Conservation (phyloP, 1,140 invertebrate genomes). For the Brachionus rotundiformis region DNA sequence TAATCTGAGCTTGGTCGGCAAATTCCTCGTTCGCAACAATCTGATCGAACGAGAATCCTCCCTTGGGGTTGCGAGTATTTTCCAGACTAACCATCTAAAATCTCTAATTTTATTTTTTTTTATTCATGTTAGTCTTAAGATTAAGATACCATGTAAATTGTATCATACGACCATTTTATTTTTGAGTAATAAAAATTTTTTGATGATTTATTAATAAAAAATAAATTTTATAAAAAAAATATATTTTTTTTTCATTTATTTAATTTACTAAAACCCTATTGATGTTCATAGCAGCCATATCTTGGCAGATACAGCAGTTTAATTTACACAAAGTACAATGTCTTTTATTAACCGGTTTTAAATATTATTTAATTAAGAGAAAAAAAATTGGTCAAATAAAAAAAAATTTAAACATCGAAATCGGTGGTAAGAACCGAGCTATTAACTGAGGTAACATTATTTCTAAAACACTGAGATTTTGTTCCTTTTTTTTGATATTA, state of each 20-base stretch:
- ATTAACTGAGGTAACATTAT: not conserved
- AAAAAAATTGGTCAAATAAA: not conserved
- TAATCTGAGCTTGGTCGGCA: not conserved
- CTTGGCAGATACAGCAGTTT: not conserved
- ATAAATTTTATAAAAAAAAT: not conserved
- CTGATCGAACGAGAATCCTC: constrained; percentile 24
- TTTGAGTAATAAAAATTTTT: not conserved
- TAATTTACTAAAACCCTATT: not conserved
- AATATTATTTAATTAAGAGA: not conserved
- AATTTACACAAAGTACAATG: not conserved
- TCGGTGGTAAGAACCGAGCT: not conserved
- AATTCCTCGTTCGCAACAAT: not conserved
- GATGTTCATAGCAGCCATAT: not conserved
- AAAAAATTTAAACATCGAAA: not conserved
- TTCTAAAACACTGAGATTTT: constrained; percentile 46
- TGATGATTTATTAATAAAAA: not conserved
- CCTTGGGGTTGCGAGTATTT: constrained; percentile 35
- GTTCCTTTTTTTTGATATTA: constrained; percentile 33
- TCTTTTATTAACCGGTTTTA: not conserved
- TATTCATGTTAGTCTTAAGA: not conserved
- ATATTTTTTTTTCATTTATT: constrained; percentile 2
- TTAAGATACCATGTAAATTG: constrained; percentile 31
- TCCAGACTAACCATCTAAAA: constrained; percentile 46
- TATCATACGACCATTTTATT: not conserved
- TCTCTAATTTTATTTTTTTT: constrained; percentile 1